Percentiles rank a stretch among this genome's conserved stretches.
phyloP scores from a whole-genome alignment of 2,888 invertebrate genomes.

The Melipona beecheii region DNA sequence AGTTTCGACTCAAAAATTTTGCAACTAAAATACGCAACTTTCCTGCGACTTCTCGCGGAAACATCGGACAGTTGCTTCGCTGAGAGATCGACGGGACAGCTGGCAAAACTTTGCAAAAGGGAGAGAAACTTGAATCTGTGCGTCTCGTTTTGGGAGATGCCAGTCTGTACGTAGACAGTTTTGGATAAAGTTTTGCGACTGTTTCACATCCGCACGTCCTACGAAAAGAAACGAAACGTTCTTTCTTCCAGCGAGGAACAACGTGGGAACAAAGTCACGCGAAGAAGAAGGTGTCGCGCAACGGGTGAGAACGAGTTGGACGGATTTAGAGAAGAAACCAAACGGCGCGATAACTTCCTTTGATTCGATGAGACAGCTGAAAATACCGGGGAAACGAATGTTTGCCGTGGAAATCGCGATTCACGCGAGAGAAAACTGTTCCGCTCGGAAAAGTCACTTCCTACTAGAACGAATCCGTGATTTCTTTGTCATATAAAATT shows the following conservation, averaged over 20 bases:
- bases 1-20: too few relatives aligned
- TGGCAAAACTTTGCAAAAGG: background rate
- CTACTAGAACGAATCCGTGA: too few relatives aligned
- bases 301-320: background rate
- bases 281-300: constrained; percentile 3
- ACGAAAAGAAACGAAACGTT: background rate
- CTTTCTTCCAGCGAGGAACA: background rate
- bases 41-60: too few relatives aligned
- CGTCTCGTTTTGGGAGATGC: background rate
- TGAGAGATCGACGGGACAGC: too few relatives aligned
- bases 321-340: constrained; percentile 3
- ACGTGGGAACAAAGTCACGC: background rate
- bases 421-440: constrained; percentile 13
- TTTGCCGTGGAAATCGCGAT: constrained; percentile 25
- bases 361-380: constrained; percentile 39
- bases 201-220: background rate
- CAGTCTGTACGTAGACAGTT: background rate
- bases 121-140: background rate
- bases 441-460: background rate
- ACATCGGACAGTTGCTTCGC: too few relatives aligned
- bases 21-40: too few relatives aligned
- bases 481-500: too few relatives aligned
- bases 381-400: constrained; percentile 44
- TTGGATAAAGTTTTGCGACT: background rate
- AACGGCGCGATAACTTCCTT: background rate